Evolutionary conservation across 2,797 vertebrate genomes (phyloP), one percentile per base, ranked within the genome.

Genomic region (Uromys caudimaculatus): DNA sequence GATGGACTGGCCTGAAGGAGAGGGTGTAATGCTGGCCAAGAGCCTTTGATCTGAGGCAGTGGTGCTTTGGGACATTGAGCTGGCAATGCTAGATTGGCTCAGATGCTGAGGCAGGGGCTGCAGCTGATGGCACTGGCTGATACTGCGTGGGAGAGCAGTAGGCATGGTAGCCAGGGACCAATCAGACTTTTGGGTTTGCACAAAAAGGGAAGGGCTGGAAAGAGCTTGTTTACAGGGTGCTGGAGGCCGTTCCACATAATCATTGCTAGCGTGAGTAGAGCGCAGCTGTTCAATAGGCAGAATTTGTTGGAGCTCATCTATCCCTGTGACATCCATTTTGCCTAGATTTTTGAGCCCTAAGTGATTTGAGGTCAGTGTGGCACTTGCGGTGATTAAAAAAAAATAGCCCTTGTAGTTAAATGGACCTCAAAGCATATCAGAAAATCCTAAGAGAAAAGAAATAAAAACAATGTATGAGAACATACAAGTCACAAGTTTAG

Each of bases 251-350:
- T 99, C 99, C 99, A 99, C 99, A 85, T 99, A 99, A 99, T 99
- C 99, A 97, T 99, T 99, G 98, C 98, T 99, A 98, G 99, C 99
- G 38, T 99, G 99, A 98, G 99, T 99, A 98, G 99, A 98, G 69
- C 99, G 99, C 98, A 99, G 99, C 98, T 99, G 99, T 94, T 99
- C 99, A 6, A 99, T 99, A 92, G 99, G 99, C 96, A 99, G 99
- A 89, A 99, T 99, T 98, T 99, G 99, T 98, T 99, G 99, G 92
- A 99, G 98, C 97, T 99, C 99, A 98, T 99, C 99, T 2, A 98
- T 97, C 3, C 99, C 98, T 96, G 98, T 95, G 0, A 98, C 96
- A 97, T 99, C 99, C 99, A 99, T 99, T 97, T 98, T 99, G 97
- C 98, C 96, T 94, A 97, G 98, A n/a, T 97, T 97, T 91, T 98